A percentile compares a stretch with the other conserved stretches of the same genome.
These are phyloP conservation scores for Aphelocoma coerulescens DNA, from an alignment of 2,113 vertebrate species.

Conservation along the genomic window DNA sequence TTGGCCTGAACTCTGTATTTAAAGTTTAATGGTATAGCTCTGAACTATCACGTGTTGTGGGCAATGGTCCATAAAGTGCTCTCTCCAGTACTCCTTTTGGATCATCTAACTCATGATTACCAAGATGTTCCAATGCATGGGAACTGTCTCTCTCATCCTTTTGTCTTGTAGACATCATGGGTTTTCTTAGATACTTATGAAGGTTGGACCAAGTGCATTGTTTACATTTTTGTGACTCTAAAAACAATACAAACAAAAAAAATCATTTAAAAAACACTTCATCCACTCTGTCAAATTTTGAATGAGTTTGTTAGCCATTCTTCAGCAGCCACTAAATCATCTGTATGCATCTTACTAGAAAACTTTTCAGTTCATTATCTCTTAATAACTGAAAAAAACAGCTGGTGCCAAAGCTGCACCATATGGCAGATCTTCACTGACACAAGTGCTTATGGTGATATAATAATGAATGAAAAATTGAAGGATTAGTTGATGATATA, in stretches of 20 bases:
- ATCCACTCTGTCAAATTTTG: background rate
- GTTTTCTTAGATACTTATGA: background rate
- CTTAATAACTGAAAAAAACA: constrained; percentile 15
- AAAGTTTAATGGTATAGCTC: background rate
- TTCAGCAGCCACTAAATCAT: background rate
- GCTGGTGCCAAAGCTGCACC: background rate
- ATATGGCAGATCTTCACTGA: background rate
- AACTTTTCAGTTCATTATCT: background rate
- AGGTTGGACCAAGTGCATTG: background rate
- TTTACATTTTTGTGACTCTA: background rate
- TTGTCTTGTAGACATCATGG: background rate
- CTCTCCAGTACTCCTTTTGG: background rate
- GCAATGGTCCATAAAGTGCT: background rate
- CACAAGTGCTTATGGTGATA: background rate
- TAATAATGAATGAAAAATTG: background rate
- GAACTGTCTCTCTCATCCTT: background rate
- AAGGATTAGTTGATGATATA: background rate
- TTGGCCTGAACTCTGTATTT: background rate
- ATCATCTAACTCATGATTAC: background rate
- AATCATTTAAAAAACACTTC: background rate
- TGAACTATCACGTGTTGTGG: background rate
- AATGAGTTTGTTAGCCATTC: background rate
- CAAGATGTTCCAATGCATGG: background rate
- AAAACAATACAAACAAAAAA: background rate
- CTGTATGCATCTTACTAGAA: background rate